Conservation (phyloP, 1,140 invertebrate genomes). For the Nylanderia fulva region DNA sequence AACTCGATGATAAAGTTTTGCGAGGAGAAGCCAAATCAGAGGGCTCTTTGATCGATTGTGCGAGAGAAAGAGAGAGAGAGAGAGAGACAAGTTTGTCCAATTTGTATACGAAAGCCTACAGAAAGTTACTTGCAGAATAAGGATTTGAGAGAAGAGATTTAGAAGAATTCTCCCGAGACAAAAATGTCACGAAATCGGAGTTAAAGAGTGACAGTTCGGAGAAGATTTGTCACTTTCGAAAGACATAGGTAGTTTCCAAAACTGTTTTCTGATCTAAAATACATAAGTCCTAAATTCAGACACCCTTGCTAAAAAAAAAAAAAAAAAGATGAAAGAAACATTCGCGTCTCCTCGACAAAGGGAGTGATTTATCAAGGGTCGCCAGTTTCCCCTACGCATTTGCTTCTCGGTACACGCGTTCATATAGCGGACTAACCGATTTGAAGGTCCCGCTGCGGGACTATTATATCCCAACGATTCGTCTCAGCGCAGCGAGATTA, state of each 20-base stretch:
- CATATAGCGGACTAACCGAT: not conserved
- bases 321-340: too few species aligned
- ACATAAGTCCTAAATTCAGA: not conserved
- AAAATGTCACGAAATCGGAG: not conserved
- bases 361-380: not conserved
- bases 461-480: not conserved
- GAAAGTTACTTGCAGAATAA: too few species aligned
- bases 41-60: not conserved
- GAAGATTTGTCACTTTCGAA: too few species aligned
- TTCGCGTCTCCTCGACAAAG: not conserved
- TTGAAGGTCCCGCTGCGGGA: too few species aligned
- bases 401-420: not conserved
- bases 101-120: slow-evolving; percentile 3
- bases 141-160: too few species aligned
- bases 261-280: not conserved
- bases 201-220: too few species aligned
- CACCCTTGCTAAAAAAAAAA: too few species aligned
- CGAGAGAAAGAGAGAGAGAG: too few species aligned
- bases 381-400: not conserved
- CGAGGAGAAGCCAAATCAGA: not conserved
- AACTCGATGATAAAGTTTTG: not conserved
- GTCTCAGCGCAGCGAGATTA: not conserved
- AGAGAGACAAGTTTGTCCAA: not conserved
- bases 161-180: too few species aligned
- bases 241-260: slow-evolving; percentile 2